A percentile compares a stretch with the other conserved stretches of the same genome.
These are phyloP conservation scores for Pocillopora grandis DNA, from an alignment of 92 coral and sea anemone species.

Conservation along the genomic window DNA sequence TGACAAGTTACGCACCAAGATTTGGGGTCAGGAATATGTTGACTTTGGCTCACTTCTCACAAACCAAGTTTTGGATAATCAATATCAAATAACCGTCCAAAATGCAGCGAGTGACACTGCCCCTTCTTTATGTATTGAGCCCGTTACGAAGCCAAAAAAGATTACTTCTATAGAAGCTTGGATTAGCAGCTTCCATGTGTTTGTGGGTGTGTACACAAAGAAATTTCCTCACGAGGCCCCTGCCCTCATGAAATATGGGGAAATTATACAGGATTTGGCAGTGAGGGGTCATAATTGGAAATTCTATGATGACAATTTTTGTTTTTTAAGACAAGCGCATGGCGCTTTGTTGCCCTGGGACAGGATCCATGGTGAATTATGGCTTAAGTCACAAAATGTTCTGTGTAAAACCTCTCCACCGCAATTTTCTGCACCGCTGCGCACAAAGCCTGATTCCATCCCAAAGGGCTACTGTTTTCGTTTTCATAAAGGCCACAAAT, in stretches of 20 bases:
- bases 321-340: constrained; percentile 54
- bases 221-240: constrained; percentile 60
- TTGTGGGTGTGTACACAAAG: constrained; percentile 52
- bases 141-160: constrained; percentile 35
- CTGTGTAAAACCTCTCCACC: not conserved
- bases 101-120: not conserved
- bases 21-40: no score
- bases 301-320: constrained; percentile 55
- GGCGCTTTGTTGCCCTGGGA: constrained; percentile 47
- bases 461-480: constrained; percentile 27
- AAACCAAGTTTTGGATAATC: no score
- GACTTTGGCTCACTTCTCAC: no score
- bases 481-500: constrained; percentile 33
- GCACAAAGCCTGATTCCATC: not conserved
- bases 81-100: no score
- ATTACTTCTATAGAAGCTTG: constrained; percentile 40
- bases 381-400: constrained; percentile 44
- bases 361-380: constrained; percentile 52
- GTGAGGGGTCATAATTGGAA: constrained; percentile 49
- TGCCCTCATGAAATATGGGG: constrained; percentile 58
- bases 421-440: not conserved
- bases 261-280: constrained; percentile 53
- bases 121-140: constrained; percentile 45
- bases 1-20: no score
- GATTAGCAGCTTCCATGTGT: constrained; percentile 36